Conservation (phyloP, 30 jellyfish, hydroid and myxozoan genomes). For the Hydractinia echinata region DNA sequence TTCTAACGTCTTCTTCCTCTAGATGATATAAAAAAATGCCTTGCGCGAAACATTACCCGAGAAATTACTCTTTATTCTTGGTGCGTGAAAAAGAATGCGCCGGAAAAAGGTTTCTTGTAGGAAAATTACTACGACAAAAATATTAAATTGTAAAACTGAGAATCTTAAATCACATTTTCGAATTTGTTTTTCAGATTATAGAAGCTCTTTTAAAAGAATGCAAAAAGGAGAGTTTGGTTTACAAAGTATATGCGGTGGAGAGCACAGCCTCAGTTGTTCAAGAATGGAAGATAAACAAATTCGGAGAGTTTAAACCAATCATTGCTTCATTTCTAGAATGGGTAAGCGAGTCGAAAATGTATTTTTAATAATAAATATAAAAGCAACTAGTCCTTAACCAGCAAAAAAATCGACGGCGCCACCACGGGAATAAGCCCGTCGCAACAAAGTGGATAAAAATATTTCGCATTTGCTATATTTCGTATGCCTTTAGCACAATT, state of each 20-base stretch:
- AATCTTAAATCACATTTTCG: background rate
- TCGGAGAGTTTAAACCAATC: conserved; percentile 34
- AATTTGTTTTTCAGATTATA: conserved; percentile 51
- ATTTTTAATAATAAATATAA: background rate
- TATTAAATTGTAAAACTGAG: too few species aligned
- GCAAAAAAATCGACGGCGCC: background rate
- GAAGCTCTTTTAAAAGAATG: conserved; percentile 66
- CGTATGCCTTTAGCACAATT: too few species aligned
- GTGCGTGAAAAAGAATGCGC: too few species aligned
- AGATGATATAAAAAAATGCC: too few species aligned
- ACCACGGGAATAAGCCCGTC: background rate
- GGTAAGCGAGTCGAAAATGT: conserved; percentile 14
- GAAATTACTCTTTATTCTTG: too few species aligned
- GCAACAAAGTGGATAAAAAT: too few species aligned
- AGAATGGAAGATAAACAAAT: conserved; percentile 43
- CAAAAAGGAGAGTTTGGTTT: conserved; percentile 41
- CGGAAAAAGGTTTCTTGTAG: too few species aligned
- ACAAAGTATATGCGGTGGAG: conserved; percentile 57
- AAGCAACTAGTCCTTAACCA: background rate
- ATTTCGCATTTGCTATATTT: too few species aligned
- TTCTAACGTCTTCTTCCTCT: too few species aligned
- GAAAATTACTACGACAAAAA: background rate
- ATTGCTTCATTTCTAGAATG: conserved; percentile 26
- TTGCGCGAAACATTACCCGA: too few species aligned
- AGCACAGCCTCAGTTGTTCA: conserved; percentile 42